These are phyloP conservation scores for Glossophaga mutica DNA, from an alignment of 2,797 vertebrate species.

Conservation along the genomic window DNA sequence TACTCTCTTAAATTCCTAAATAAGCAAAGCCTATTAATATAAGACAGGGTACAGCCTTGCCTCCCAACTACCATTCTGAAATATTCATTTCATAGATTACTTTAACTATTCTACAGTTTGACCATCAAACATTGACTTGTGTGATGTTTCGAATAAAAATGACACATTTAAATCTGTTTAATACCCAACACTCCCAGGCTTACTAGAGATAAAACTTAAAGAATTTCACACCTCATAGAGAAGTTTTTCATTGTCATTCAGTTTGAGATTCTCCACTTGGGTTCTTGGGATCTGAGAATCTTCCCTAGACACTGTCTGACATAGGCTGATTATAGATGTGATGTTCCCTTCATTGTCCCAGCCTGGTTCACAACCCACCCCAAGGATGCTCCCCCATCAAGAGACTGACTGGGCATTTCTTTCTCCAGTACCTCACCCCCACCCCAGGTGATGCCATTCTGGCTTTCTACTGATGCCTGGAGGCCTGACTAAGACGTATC, in stretches of 20 bases:
- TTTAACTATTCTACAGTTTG: background rate
- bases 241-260: background rate
- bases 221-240: too few relatives aligned
- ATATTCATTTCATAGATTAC: background rate
- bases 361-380: background rate
- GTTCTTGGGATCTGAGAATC: background rate
- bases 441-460: fast-evolving
- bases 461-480: background rate
- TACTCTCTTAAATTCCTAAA: background rate
- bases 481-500: background rate
- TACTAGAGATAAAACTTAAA: background rate
- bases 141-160: background rate
- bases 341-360: background rate
- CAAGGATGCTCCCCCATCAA: fast-evolving
- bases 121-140: background rate
- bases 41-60: background rate
- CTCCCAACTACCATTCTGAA: background rate
- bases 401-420: fast-evolving
- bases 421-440: fast-evolving
- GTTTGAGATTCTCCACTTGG: background rate
- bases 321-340: background rate
- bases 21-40: background rate
- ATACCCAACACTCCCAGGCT: too few relatives aligned
- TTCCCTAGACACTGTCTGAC: background rate
- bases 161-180: background rate